These are phyloP conservation scores for Macrotus californicus DNA, from an alignment of 2,113 vertebrate species.

Conservation along the genomic window DNA sequence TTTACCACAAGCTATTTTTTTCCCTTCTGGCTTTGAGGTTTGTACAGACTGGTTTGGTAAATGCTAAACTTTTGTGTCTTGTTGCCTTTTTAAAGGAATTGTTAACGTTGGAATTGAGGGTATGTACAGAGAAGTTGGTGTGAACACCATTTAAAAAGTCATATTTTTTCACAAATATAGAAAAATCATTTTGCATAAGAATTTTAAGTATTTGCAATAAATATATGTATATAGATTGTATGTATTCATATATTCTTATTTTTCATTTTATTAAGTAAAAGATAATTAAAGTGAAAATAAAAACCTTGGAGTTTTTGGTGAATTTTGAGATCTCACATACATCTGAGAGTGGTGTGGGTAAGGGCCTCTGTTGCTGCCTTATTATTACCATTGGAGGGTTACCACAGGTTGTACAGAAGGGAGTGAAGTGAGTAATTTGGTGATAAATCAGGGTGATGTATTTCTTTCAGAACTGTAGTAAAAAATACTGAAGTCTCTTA, in stretches of 20 bases:
- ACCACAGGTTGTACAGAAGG: not conserved
- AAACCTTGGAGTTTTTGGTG: slow-evolving; percentile 77
- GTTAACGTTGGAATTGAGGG: slow-evolving; percentile 80
- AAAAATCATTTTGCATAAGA: slow-evolving; percentile 85
- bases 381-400: not conserved
- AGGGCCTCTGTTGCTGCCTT: slow-evolving; percentile 7
- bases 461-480: not conserved
- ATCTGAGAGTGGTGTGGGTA: not conserved
- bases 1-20: slow-evolving; percentile 69
- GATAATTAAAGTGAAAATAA: slow-evolving; percentile 82
- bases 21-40: slow-evolving; percentile 68
- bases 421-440: not conserved
- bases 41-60: slow-evolving; percentile 51
- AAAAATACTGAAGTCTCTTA: not conserved
- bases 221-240: slow-evolving; percentile 84
- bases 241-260: slow-evolving; percentile 88
- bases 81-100: slow-evolving; percentile 83
- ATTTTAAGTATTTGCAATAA: slow-evolving; percentile 84
- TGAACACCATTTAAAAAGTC: slow-evolving; percentile 81
- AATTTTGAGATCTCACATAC: slow-evolving; percentile 56
- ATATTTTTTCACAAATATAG: slow-evolving; percentile 89
- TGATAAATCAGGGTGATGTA: not conserved
- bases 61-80: slow-evolving; percentile 77
- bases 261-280: slow-evolving; percentile 84
- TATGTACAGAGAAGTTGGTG: slow-evolving; percentile 82